Evolutionary conservation across 2,113 vertebrate genomes (phyloP), one percentile per base, ranked within the genome.

Genomic region (Stigmatopora nigra): DNA sequence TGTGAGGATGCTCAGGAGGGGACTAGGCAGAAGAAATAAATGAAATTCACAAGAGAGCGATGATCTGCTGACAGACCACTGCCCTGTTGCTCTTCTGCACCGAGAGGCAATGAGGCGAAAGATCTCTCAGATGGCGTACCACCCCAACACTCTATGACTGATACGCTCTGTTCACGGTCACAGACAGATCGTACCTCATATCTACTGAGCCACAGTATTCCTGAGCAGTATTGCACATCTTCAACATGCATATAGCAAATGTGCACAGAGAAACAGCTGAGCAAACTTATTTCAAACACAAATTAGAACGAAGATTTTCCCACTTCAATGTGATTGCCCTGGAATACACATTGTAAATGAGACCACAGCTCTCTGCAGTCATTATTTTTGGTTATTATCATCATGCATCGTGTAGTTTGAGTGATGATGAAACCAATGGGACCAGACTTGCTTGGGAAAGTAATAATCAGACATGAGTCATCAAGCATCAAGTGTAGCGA

Each of bases 61-160:
- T 51, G 69, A 78, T 65, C 66, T 67, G 36, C 48, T 68, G 67
- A 71, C 70, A 51, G 14, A 25, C 61, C 19, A 11, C 62, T 19
- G 52, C 61, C 70, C 73, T 17, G 51, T 74, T 53, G 66, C 69
- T 64, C 71, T 61, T 65, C 77, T 64, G 58, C 72, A 49, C 44
- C 48, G 65, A 66, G 60, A 73, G 63, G 71, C 74, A 72, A 76
- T 68, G 78, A 66, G 69, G 69, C 49, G 41, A 66, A 52, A 61
- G 68, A 76, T 70, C 65, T 19, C 44, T 63, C 56, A 64, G 81
- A 76, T 55, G 63, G 70, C 62, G 65, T 45, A 71, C 9, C 65
- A 52, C 53, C 71, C 63, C 59, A 56, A 60, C n/a, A 5, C 59
- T 2, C 20, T 51, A 41, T 63, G 67, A 71, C 45, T 60, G 69